A percentile compares a stretch with the other conserved stretches of the same genome.
phyloP scores from a whole-genome alignment of 2,797 vertebrate genomes.

The Carcharodon carcharias region DNA sequence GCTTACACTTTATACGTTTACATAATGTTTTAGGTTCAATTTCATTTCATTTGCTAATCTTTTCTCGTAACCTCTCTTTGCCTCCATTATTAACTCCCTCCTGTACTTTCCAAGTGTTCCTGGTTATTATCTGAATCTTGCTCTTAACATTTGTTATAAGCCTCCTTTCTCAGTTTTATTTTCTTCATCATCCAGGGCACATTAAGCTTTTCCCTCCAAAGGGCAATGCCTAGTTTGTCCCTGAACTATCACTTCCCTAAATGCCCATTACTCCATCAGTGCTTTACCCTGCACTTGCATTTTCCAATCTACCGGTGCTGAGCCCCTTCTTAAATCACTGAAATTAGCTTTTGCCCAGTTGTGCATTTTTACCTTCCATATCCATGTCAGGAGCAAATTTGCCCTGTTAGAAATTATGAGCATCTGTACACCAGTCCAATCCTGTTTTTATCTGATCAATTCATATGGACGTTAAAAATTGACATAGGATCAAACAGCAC shows the following conservation, averaged over 20 bases:
- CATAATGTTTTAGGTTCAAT: not conserved
- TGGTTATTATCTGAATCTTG: not conserved
- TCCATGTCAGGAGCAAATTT: not conserved
- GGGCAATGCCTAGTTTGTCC: not conserved
- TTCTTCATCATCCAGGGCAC: not conserved
- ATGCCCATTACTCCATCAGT: not conserved
- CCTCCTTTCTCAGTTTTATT: not conserved
- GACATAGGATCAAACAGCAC: not conserved
- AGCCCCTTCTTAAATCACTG: not conserved
- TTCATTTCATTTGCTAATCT: not conserved
- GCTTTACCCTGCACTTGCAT: not conserved
- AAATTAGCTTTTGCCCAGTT: not conserved
- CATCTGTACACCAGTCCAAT: not conserved
- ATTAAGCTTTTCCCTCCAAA: not conserved
- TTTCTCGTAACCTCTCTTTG: not conserved
- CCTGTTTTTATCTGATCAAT: not conserved
- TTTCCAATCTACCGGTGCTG: not conserved
- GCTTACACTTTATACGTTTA: not conserved
- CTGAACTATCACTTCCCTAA: not conserved
- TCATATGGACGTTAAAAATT: not conserved
- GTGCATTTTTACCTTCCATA: not conserved
- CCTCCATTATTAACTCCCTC: not conserved
- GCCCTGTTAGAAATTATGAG: not conserved
- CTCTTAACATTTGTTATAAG: not conserved
- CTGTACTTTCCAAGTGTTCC: not conserved